Evolutionary conservation across 2,797 vertebrate genomes (phyloP), one percentile per base, ranked within the genome.

Genomic region (Arrhamphus sclerolepis): DNA sequence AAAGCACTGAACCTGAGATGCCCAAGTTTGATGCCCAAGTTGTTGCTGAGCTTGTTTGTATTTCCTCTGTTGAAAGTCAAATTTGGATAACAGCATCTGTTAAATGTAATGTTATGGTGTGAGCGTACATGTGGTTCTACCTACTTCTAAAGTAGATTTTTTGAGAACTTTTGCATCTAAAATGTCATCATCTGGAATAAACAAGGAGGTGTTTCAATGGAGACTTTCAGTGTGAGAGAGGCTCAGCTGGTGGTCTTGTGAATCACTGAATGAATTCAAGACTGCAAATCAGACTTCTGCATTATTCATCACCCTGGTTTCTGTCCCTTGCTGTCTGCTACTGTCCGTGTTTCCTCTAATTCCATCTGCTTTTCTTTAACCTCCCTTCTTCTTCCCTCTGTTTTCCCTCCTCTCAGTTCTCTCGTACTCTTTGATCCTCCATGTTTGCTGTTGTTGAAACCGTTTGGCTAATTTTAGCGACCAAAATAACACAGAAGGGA

Each of bases 291-390:
- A 78, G 70, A 72, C 60, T 61, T 66, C 31, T 84, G 62, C 66
- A 84, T 80, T 72, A 81, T 80, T 78, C 78, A 80, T 81, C 41
- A 73, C 48, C 50, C 31, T 40, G 44, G 56, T 43, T 21, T 44
- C 56, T 5, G 9, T 56, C 29, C 50, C 26, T 14, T 41, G 46
- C 42, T 22, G 8, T 53, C 43, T 58, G 17, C 20, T 19, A 0
- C 26, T 7, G 14, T 48, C 38, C 29, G 57, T 44, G 26, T 50
- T 58, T 59, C 31, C n/a, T 56, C 16, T 50, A 13, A 43, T 51
- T 54, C 29, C 28, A 52, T 28, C 14, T 38, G 10, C 13, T 44
- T 51, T 48, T 52, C 4, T 54, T 0, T 31, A 2, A 22, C 19
- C 40, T 43, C 61, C 11, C 13, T 44, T 57, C 20, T 13, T 26